These are phyloP conservation scores for Bubo bubo DNA, from an alignment of 2,113 vertebrate genomes.

Conservation along the genomic window DNA sequence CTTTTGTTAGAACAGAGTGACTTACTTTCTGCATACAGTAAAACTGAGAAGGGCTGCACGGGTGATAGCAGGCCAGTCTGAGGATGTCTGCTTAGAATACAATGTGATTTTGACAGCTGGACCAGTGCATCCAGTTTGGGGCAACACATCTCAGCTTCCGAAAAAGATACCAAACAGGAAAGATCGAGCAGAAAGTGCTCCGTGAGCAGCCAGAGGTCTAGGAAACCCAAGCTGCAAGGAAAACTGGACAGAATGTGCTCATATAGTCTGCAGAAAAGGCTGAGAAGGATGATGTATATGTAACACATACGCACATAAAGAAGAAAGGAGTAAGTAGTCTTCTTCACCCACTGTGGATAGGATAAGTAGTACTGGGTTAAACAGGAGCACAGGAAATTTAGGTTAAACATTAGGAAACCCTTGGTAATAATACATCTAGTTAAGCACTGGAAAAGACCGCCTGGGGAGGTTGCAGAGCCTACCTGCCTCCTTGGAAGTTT, in stretches of 20 bases:
- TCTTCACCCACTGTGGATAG: background rate
- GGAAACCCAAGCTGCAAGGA: background rate
- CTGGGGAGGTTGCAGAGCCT: background rate
- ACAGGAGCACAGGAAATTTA: constrained; percentile 32
- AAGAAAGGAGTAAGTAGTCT: background rate
- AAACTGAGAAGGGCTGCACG: background rate
- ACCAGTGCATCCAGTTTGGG: background rate
- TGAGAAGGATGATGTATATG: background rate
- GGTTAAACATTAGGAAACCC: constrained; percentile 58
- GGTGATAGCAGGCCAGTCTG: background rate
- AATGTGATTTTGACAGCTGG: background rate
- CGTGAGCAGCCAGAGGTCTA: background rate
- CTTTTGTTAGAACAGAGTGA: background rate
- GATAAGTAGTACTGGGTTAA: constrained; percentile 3
- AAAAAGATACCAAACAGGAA: background rate
- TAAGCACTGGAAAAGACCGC: background rate
- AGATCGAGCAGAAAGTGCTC: background rate
- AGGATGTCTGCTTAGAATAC: background rate
- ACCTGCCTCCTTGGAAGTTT: background rate
- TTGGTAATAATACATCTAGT: constrained; percentile 22
- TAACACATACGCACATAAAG: background rate
- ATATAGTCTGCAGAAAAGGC: background rate
- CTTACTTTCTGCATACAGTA: background rate
- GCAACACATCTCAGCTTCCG: background rate
- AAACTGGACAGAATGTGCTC: background rate